Percentiles rank a stretch among this genome's conserved stretches.
phyloP scores from a whole-genome alignment of 1,140 invertebrate genomes.

The Bombus turneri region DNA sequence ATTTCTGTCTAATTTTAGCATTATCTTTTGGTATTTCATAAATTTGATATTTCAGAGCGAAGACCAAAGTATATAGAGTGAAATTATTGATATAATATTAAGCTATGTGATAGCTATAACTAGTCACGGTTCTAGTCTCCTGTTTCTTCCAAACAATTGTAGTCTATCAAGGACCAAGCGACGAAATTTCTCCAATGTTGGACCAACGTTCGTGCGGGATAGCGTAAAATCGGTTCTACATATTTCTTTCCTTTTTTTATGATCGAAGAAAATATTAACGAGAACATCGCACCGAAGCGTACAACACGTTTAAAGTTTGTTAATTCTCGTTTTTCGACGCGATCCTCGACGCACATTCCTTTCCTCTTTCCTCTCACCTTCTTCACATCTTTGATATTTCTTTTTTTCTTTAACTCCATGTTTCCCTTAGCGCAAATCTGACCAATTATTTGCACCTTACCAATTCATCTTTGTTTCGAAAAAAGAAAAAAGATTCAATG shows the following conservation, averaged over 20 bases:
- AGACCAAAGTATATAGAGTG: neutral
- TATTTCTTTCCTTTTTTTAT: neutral
- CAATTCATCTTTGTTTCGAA: neutral
- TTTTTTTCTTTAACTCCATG: no score
- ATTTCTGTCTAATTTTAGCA: neutral
- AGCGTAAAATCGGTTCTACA: neutral
- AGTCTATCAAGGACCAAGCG: neutral
- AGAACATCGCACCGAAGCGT: constrained; percentile 28
- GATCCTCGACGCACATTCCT: neutral
- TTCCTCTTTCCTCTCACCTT: neutral
- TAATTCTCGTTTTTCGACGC: constrained; percentile 19
- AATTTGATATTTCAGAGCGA: neutral
- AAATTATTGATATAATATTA: neutral
- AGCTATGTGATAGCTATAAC: neutral
- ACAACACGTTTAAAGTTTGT: constrained; percentile 27
- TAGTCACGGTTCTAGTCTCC: neutral
- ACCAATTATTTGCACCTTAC: neutral
- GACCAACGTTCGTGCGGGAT: neutral
- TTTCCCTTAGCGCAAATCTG: neutral
- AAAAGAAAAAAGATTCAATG: neutral
- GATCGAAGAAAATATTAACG: neutral
- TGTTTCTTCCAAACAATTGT: neutral
- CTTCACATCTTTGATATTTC: neutral
- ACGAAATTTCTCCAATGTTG: neutral
- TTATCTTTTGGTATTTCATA: neutral